phyloP scores from a whole-genome alignment of 2,113 vertebrate species.

The Tragelaphus scriptus region DNA sequence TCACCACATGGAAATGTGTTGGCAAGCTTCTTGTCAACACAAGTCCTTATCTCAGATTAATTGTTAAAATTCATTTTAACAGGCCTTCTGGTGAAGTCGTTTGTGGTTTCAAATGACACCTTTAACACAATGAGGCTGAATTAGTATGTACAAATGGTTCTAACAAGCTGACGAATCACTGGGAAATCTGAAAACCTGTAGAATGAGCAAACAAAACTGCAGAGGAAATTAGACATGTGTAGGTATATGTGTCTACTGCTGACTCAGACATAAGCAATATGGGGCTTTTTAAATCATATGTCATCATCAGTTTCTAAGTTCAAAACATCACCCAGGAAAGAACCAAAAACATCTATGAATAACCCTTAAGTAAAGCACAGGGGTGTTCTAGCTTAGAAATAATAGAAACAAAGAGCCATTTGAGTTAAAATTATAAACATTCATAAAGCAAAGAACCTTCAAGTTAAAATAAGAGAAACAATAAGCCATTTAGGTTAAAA shows the following conservation, averaged over 20 bases:
- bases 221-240: neutral
- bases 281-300: slow-evolving; percentile 40
- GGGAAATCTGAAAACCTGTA: slow-evolving; percentile 14
- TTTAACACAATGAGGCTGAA: neutral
- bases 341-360: neutral
- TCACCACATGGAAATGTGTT: neutral
- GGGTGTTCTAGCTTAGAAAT: neutral
- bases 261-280: slow-evolving; percentile 42
- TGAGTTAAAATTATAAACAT: neutral
- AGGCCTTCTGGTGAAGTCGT: neutral
- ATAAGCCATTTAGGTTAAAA: neutral
- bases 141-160: neutral
- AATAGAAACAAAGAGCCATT: neutral
- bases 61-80: neutral
- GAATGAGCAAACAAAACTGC: neutral
- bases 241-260: neutral
- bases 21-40: slow-evolving; percentile 8
- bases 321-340: neutral
- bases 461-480: neutral
- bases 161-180: neutral
- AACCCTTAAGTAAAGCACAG: neutral
- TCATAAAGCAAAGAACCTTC: neutral
- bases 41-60: slow-evolving; percentile 21
- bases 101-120: neutral
- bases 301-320: neutral